phyloP scores from a whole-genome alignment of 2,888 invertebrate species.

The Hermaeophaga mercurialis region DNA sequence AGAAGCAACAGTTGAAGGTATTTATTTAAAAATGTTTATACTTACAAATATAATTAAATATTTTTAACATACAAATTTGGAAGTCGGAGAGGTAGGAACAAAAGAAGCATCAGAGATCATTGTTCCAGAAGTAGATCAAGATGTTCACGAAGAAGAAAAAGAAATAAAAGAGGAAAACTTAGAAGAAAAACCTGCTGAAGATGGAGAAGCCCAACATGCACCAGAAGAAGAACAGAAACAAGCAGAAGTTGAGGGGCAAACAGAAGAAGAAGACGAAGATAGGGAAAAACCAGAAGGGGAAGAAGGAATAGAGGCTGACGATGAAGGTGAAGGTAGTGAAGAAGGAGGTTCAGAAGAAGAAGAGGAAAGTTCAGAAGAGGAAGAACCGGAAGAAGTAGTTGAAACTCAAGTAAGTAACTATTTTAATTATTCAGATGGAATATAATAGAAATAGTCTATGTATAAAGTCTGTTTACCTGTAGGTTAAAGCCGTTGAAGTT shows the following conservation, averaged over 20 bases:
- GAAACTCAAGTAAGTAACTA: not conserved
- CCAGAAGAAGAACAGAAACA: not conserved
- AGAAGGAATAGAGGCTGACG: slow-evolving; percentile 5
- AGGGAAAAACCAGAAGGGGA: slow-evolving; percentile 4
- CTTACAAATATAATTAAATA: not conserved
- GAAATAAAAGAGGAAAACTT: not conserved
- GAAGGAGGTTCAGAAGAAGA: slow-evolving; percentile 9
- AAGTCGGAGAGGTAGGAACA: not conserved
- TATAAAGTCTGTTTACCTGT: not conserved
- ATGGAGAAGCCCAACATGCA: slow-evolving; percentile 4
- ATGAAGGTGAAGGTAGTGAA: not conserved
- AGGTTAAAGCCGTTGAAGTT: not conserved
- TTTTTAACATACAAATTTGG: too few species aligned
- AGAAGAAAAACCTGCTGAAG: not conserved
- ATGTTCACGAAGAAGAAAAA: not conserved
- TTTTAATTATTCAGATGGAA: not conserved
- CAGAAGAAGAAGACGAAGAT: slow-evolving; percentile 3
- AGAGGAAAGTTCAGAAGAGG: not conserved
- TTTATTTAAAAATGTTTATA: not conserved
- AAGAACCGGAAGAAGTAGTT: not conserved
- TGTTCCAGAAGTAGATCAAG: not conserved
- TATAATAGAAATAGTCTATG: not conserved
- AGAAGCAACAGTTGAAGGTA: not conserved
- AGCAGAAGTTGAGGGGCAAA: not conserved
- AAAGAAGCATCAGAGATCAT: too few species aligned